Conservation (phyloP, 2,113 vertebrate species). For the Pterocles gutturalis region DNA sequence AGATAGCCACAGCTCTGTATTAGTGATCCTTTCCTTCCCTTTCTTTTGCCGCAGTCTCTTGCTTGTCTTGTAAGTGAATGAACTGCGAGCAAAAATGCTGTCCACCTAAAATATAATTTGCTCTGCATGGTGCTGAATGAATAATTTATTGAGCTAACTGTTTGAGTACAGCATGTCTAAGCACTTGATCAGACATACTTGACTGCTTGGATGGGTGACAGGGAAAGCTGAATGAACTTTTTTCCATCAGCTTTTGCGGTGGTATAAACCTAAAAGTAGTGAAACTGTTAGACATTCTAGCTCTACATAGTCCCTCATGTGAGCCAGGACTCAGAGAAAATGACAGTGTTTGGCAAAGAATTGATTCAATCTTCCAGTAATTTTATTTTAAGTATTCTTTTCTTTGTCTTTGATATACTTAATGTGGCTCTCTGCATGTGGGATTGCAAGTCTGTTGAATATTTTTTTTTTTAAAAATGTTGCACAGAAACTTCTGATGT, state of each 20-base stretch:
- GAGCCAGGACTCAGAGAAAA: not conserved
- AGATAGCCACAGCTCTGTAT: not conserved
- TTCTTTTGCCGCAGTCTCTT: not conserved
- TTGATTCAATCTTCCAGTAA: not conserved
- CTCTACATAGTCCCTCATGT: not conserved
- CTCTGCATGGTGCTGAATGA: conserved; percentile 42
- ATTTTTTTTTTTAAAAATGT: not conserved
- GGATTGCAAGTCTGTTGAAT: not conserved
- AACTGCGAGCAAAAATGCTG: conserved; percentile 46
- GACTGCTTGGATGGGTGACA: conserved; percentile 52
- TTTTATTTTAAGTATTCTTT: not conserved
- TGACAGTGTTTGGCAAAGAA: not conserved
- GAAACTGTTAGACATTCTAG: not conserved
- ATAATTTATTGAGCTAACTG: conserved; percentile 72
- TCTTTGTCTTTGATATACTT: not conserved
- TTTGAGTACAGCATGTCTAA: conserved; percentile 53
- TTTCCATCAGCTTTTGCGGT: not conserved
- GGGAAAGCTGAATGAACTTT: conserved; percentile 17
- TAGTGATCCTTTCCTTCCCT: not conserved
- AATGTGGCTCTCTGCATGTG: not conserved
- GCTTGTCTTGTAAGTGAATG: conserved; percentile 60
- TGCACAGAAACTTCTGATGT: not conserved
- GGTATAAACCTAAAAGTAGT: not conserved
- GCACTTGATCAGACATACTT: conserved; percentile 53
- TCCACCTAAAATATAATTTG: conserved; percentile 70